Base-by-base conservation (phyloP, 2,113 vertebrate genomes). In the Hystrix cristata region DNA sequence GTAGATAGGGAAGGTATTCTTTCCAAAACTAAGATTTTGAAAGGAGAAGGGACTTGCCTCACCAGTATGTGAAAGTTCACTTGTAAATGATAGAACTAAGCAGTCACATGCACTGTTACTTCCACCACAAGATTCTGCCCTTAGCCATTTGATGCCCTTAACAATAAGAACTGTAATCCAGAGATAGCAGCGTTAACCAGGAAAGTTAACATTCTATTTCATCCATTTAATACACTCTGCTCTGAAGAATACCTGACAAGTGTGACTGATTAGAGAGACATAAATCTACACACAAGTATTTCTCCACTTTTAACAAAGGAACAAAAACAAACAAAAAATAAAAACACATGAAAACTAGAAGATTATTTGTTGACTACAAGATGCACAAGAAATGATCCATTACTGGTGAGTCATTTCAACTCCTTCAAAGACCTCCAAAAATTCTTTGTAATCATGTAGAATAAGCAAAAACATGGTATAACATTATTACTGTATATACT, bases 11-110 rank as follows among this genome's bases (percentile, higher is more conserved):
- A 25, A 76, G n/a, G 34, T 3, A 16, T 31, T 31, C 55, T 72
- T 71, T 90, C 27, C 34, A 91, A 86, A 89, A 65, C 46, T 23
- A 95, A 89, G 67, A 89, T 23, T 93, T 72, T 72, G 31, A 90
- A 92, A 62, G 7, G 72, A 79, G 19, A 93, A 80, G 16, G 13
- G 27, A 78, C 27, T 9, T 81, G 78, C 43, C 65, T 92, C n/a
- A 69, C 87, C n/a, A 60, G 0, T 14, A 60, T 78, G 16, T 57
- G 53, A 95, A 79, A 91, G 12, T 65, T 78, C 43, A 34, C 4
- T 55, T 82, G 46, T 27, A 46, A 93, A 64, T 25, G 71, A 81
- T 23, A 59, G 69, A 78, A 88, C 16, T 60, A 81, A 81, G 34
- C 18, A 55, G 12, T 48, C 12, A 14, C 51, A 60, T 69, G 48